Conservation (phyloP, 2,888 invertebrate species). For the Proisotoma minuta region DNA sequence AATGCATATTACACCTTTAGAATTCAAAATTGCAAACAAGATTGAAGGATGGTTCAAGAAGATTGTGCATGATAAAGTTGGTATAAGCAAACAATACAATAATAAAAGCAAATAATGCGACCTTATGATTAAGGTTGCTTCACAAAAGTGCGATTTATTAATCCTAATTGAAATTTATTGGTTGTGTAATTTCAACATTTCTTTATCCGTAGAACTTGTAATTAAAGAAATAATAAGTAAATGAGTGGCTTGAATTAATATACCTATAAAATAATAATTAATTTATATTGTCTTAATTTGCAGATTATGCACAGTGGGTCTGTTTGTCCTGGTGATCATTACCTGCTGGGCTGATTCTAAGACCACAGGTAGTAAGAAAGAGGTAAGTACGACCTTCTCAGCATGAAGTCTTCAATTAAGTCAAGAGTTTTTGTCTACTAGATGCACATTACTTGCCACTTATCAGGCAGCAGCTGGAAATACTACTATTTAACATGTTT, state of each 20-base stretch:
- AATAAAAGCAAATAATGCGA: too few species aligned
- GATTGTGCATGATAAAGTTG: not conserved
- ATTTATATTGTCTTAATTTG: slow-evolving; percentile 9
- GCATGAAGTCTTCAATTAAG: too few species aligned
- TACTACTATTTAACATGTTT: too few species aligned
- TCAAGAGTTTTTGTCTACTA: too few species aligned
- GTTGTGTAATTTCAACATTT: too few species aligned
- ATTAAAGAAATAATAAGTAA: too few species aligned
- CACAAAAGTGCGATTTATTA: not conserved
- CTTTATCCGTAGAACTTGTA: too few species aligned
- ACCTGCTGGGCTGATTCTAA: slow-evolving; percentile 22
- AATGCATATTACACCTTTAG: not conserved
- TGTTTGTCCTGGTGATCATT: slow-evolving; percentile 26
- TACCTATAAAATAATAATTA: too few species aligned
- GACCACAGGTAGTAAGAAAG: slow-evolving; percentile 26
- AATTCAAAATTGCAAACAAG: not conserved
- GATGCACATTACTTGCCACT: too few species aligned
- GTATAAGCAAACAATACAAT: not conserved
- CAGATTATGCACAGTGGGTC: slow-evolving; percentile 25
- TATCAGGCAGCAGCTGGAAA: too few species aligned
- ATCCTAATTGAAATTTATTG: not conserved
- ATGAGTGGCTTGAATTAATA: too few species aligned
- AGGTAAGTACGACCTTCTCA: slow-evolving; percentile 22
- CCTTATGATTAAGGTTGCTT: too few species aligned
- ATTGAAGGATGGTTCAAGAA: not conserved